These are phyloP conservation scores for Malthinus seriepunctatus DNA, from an alignment of 2,888 invertebrate genomes.

Conservation along the genomic window DNA sequence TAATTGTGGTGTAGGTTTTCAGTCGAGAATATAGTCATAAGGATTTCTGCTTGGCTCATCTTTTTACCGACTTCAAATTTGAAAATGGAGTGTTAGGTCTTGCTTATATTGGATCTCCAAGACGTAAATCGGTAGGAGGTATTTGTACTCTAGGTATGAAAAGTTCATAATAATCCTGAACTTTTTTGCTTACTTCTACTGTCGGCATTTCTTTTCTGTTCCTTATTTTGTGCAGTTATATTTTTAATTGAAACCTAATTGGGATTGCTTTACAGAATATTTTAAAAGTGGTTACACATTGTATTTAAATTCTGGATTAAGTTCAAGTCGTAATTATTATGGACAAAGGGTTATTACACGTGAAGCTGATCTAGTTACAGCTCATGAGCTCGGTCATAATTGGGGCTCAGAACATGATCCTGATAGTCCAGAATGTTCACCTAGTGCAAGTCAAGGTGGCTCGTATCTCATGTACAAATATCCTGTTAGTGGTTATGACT, in stretches of 20 bases:
- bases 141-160: conserved; percentile 89
- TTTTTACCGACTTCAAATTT: conserved; percentile 96
- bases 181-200: neutral
- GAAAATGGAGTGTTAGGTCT: conserved; percentile 94
- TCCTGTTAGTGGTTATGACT: conserved; percentile 94
- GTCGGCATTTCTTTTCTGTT: neutral
- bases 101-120: conserved; percentile 93
- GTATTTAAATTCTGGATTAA: conserved; percentile 92
- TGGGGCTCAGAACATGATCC: conserved; percentile 99
- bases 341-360: conserved; percentile 93
- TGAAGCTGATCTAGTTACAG: conserved; percentile 95
- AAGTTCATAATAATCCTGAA: neutral
- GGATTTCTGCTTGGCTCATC: conserved; percentile 94
- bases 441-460: conserved; percentile 91
- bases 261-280: conserved; percentile 67
- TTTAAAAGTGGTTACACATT: conserved; percentile 92
- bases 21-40: conserved; percentile 93
- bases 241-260: neutral
- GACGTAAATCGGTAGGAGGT: conserved; percentile 92
- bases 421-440: conserved; percentile 93
- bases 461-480: conserved; percentile 97
- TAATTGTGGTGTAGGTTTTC: conserved; percentile 70
- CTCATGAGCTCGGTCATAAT: conserved; percentile 96
- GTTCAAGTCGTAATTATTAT: conserved; percentile 93
- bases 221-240: neutral